Percentiles rank a stretch among this genome's conserved stretches.
phyloP scores from a whole-genome alignment of 2,888 invertebrate species.

The Auanema freiburgensis region DNA sequence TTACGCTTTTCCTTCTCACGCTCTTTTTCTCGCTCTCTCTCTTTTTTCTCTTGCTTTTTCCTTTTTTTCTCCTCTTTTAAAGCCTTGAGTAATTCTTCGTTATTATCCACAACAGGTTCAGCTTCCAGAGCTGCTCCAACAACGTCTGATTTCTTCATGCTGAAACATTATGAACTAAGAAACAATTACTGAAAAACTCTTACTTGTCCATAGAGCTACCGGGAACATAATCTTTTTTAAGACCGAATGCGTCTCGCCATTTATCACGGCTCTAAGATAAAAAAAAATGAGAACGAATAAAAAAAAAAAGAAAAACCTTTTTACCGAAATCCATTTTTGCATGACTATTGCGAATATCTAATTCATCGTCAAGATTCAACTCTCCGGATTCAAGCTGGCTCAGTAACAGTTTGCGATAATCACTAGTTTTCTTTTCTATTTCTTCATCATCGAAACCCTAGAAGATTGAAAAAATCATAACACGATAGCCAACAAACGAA shows the following conservation, averaged over 20 bases:
- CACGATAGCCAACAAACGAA: neutral
- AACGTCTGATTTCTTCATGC: conserved; percentile 52
- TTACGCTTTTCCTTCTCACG: conserved; percentile 5
- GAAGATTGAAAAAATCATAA: neutral
- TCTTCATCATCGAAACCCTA: conserved; percentile 79
- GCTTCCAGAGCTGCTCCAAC: conserved; percentile 43
- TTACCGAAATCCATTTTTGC: conserved; percentile 28
- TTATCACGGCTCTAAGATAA: conserved; percentile 34
- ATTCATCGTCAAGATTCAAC: conserved; percentile 56
- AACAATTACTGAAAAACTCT: conserved; percentile 20
- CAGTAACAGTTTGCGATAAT: conserved; percentile 80
- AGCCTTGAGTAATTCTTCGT: conserved; percentile 40
- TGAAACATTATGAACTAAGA: conserved; percentile 20
- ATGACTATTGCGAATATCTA: conserved; percentile 55
- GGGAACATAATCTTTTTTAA: conserved; percentile 54
- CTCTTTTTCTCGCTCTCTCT: conserved; percentile 17
- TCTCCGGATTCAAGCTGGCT: conserved; percentile 71
- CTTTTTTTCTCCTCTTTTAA: conserved; percentile 32
- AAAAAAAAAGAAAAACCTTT: neutral
- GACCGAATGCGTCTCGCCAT: conserved; percentile 57
- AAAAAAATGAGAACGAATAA: neutral
- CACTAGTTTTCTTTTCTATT: conserved; percentile 82
- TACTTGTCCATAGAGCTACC: conserved; percentile 60
- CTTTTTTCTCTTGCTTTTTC: conserved; percentile 19
- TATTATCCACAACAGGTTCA: conserved; percentile 19